phyloP scores from a whole-genome alignment of 2,797 vertebrate genomes.

The Bucorvus abyssinicus region DNA sequence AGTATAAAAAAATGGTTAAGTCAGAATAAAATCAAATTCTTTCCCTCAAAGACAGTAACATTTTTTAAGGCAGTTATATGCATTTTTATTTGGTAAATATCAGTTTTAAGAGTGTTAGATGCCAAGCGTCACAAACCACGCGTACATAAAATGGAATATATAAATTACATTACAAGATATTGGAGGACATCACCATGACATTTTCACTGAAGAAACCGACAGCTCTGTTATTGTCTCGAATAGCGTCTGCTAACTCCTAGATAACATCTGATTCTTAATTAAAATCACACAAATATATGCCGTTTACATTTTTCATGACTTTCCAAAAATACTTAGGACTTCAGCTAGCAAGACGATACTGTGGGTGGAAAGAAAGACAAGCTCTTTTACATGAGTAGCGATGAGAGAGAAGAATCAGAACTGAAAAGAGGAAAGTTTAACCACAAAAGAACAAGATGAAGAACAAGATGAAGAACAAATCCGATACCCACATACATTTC shows the following conservation, averaged over 20 bases:
- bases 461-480: background rate
- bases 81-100: background rate
- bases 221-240: background rate
- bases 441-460: background rate
- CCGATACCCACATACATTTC: background rate
- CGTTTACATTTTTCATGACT: background rate
- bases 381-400: background rate
- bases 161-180: background rate
- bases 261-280: background rate
- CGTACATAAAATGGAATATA: background rate
- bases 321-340: background rate
- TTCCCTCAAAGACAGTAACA: background rate
- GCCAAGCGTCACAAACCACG: background rate
- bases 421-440: background rate
- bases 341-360: background rate
- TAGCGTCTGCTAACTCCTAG: background rate
- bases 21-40: background rate
- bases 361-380: background rate
- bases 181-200: background rate
- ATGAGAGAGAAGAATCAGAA: background rate
- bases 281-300: background rate
- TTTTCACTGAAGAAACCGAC: background rate
- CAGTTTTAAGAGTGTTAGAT: background rate
- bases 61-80: background rate
- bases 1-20: background rate